Evolutionary conservation across 2,113 vertebrate genomes (phyloP), one percentile per base, ranked within the genome.

Genomic region (Leucopsar rothschildi): DNA sequence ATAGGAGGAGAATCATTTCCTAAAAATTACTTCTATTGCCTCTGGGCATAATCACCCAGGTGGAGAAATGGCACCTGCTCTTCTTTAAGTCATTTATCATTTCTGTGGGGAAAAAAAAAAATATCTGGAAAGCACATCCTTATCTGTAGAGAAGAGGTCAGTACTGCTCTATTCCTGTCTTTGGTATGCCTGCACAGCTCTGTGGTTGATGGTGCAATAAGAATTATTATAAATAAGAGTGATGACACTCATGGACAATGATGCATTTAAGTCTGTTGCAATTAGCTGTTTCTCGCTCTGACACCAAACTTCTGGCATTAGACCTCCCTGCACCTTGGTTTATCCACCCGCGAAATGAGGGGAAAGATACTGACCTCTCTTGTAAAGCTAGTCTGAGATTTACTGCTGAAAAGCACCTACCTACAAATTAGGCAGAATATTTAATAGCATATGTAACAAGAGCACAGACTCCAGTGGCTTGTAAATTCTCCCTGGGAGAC

Each of bases 211-310:
- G 35, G 6, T 79, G 57, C 65, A 91, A 29, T 39, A 80, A 71
- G 69, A 75, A 52, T 66, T 88, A 81, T n/a, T 69, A 37, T 40
- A 60, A 85, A 28, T 35, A 82, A 82, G 57, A 78, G 37, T 66
- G 75, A 81, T 64, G 53, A 64, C 39, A 61, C 4, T 60, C 57
- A 33, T 20, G 27, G 18, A 85, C 70, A 84, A 52, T 11, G 57
- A 82, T 82, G 42, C 31, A 89, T 79, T 95, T 69, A 89, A 87
- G 57, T 72, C 78, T 95, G 65, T 59, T 80, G 89, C 53, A 95
- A 91, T 91, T 91, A 91, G 22, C 40, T 79, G 33, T 31, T 80
- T 73, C 86, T 85, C 0, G 0, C 31, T 90, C 50, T 90, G 90
- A 86, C 79, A 90, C 21, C 0, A 3, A 42, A 49, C 55, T 92